A percentile compares a stretch with the other conserved stretches of the same genome.
Evolutionary conservation across 2,888 invertebrate species (phyloP).

Genomic region (Lamellibrachia satsuma): DNA sequence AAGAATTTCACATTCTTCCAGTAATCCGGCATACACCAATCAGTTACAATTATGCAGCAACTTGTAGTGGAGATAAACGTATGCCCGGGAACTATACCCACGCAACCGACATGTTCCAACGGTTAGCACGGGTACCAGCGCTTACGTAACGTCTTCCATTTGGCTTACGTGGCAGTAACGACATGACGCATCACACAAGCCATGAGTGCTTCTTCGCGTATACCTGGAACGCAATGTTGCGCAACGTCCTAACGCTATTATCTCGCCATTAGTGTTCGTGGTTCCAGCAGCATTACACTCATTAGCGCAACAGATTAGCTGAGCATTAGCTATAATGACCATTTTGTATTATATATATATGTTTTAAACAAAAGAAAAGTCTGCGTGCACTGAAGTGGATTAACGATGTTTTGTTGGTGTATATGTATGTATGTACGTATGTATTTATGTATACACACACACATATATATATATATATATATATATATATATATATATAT

Average conservation of each 20-base stretch:
- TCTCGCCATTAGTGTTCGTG: neutral
- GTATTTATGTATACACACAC: too few species aligned
- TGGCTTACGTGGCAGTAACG: neutral
- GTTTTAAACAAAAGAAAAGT: too few species aligned
- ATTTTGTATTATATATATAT: neutral
- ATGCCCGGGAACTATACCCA: neutral
- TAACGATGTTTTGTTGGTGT: neutral
- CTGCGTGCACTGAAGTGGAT: too few species aligned
- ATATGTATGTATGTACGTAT: neutral
- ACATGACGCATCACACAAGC: neutral
- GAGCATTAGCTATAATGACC: neutral
- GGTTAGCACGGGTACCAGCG: neutral
- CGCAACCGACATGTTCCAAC: neutral
- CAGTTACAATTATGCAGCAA: neutral
- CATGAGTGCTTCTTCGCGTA: constrained; percentile 4
- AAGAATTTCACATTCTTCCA: neutral
- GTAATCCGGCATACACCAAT: neutral
- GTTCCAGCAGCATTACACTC: neutral
- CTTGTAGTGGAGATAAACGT: neutral
- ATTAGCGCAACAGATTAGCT: neutral
- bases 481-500: too few species aligned
- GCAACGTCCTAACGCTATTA: constrained; percentile 17
- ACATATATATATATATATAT: too few species aligned
- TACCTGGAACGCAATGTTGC: neutral
- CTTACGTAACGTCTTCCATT: neutral